Conservation (phyloP, 2,797 vertebrate species). For the Microctenopoma stevenorrisi region DNA sequence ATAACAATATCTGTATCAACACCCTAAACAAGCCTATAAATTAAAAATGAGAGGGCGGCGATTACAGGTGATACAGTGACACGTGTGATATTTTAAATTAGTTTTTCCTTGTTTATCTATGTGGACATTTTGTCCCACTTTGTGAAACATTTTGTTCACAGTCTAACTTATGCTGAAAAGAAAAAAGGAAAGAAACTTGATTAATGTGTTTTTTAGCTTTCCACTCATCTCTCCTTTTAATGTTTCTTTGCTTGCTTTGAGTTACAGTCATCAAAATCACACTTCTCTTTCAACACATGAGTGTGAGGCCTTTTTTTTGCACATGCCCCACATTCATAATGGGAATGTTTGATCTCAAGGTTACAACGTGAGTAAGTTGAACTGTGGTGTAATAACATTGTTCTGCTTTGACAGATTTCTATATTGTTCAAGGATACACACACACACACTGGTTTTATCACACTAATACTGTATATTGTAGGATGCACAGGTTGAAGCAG, state of each 20-base stretch:
- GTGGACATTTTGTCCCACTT: no score
- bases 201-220: not conserved
- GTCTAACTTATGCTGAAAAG: no score
- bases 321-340: not conserved
- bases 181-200: no score
- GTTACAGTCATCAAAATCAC: not conserved
- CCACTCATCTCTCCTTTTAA: conserved; percentile 1
- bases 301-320: not conserved
- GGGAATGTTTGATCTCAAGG: not conserved
- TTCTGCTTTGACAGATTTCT: not conserved
- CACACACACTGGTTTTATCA: not conserved
- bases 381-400: not conserved
- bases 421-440: not conserved
- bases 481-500: conserved; percentile 12
- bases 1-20: not conserved
- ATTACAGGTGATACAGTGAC: no score
- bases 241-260: conserved; percentile 1
- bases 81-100: no score
- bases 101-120: not conserved
- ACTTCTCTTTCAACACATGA: not conserved
- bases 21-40: not conserved
- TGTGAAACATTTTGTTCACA: no score
- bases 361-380: not conserved
- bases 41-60: not conserved
- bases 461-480: not conserved